Conservation (phyloP, 2,888 invertebrate genomes). For the Silvanus unidentatus region DNA sequence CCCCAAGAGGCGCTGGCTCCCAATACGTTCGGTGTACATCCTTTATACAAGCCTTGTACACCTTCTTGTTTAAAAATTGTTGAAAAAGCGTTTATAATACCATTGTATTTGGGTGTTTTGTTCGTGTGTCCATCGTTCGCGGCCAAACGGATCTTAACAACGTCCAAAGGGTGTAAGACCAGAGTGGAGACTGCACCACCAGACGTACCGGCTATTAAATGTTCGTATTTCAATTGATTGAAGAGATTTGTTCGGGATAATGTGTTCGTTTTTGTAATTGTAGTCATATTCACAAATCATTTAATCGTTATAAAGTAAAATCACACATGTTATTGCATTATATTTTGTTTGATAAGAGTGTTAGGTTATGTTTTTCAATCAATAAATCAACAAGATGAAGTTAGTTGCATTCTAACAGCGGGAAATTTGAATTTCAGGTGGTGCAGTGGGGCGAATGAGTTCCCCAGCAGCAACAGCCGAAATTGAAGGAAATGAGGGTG, state of each 20-base stretch:
- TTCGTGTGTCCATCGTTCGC: conserved; percentile 84
- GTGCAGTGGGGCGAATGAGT: conserved; percentile 53
- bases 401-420: too few species aligned
- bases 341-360: too few species aligned
- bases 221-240: conserved; percentile 79
- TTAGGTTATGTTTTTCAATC: too few species aligned
- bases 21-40: conserved; percentile 94
- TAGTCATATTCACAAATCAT: conserved; percentile 1
- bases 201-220: conserved; percentile 90
- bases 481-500: conserved; percentile 77
- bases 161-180: conserved; percentile 91
- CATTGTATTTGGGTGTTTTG: conserved; percentile 80
- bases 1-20: conserved; percentile 98
- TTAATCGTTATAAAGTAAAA: neutral
- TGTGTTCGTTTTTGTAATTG: neutral
- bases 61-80: conserved; percentile 86
- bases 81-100: conserved; percentile 69
- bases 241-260: conserved; percentile 27
- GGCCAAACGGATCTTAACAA: conserved; percentile 98
- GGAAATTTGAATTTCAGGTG: conserved; percentile 34
- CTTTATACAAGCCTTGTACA: conserved; percentile 85
- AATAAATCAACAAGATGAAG: neutral
- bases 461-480: conserved; percentile 66
- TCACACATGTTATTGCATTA: too few species aligned
- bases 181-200: conserved; percentile 94